phyloP scores from a whole-genome alignment of 2,888 invertebrate genomes.

The Philopedon plagiatum region DNA sequence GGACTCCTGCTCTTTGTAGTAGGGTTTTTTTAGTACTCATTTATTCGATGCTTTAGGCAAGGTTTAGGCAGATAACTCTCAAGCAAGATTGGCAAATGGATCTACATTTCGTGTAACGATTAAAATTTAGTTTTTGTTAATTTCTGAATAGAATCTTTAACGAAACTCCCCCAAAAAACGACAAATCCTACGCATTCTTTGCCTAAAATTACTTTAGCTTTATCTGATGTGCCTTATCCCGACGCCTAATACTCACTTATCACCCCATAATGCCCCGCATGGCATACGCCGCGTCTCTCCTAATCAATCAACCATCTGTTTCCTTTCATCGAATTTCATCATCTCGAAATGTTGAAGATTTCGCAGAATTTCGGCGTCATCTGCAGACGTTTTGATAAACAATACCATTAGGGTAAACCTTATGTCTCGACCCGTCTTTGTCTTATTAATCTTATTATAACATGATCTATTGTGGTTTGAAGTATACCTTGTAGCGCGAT shows the following conservation, averaged over 20 bases:
- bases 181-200: no score
- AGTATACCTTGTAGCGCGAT: no score
- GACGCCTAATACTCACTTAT: constrained; percentile 1
- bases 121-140: no score
- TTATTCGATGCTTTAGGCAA: no score
- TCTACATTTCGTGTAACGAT: no score
- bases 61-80: no score
- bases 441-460: neutral
- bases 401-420: neutral
- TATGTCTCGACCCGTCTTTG: neutral
- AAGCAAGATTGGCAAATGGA: no score
- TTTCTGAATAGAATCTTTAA: no score
- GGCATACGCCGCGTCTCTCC: constrained; percentile 10
- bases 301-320: constrained; percentile 16
- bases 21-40: no score
- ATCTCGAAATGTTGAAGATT: neutral
- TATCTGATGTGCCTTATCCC: neutral
- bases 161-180: no score
- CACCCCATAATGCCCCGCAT: constrained; percentile 20
- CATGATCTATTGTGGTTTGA: no score
- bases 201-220: neutral
- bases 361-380: constrained; percentile 21
- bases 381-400: constrained; percentile 10
- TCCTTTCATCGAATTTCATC: constrained; percentile 5
- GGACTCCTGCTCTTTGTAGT: no score